A percentile compares a stretch with the other conserved stretches of the same genome.
Evolutionary conservation across 2,113 vertebrate genomes (phyloP).

Genomic region (Heptranchias perlo): DNA sequence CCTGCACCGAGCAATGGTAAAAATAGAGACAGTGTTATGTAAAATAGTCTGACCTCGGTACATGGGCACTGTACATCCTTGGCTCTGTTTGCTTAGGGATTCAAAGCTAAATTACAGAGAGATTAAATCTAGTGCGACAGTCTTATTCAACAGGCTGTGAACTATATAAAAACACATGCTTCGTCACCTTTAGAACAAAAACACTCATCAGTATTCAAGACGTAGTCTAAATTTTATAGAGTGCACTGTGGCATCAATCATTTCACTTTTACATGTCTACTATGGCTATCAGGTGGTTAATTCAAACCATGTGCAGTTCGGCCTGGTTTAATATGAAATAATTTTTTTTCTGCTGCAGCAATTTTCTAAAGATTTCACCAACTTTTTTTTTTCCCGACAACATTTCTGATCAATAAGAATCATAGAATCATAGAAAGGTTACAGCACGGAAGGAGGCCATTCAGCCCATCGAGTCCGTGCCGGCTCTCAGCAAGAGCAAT

Average conservation of each 20-base stretch:
- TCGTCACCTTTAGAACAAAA: not conserved
- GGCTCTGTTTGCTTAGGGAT: not conserved
- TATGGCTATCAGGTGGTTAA: not conserved
- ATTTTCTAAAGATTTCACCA: not conserved
- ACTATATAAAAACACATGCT: constrained; percentile 18
- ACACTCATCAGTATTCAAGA: constrained; percentile 1
- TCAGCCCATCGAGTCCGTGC: no score
- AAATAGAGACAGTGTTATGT: not conserved
- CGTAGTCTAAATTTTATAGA: constrained; percentile 3
- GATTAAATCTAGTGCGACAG: not conserved
- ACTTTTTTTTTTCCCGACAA: not conserved
- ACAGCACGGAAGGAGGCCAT: no score
- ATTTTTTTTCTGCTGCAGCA: not conserved
- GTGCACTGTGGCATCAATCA: not conserved
- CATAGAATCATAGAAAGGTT: no score
- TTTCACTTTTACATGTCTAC: constrained; percentile 4
- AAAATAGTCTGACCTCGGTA: not conserved
- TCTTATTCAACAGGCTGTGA: not conserved
- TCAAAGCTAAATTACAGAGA: not conserved
- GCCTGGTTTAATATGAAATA: not conserved
- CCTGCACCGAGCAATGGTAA: not conserved
- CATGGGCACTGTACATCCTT: not conserved
- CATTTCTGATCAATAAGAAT: not conserved
- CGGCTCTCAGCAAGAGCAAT: no score
- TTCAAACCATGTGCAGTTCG: not conserved